Base-by-base conservation (phyloP, 2,797 vertebrate species). In the Apodemus agrarius region DNA sequence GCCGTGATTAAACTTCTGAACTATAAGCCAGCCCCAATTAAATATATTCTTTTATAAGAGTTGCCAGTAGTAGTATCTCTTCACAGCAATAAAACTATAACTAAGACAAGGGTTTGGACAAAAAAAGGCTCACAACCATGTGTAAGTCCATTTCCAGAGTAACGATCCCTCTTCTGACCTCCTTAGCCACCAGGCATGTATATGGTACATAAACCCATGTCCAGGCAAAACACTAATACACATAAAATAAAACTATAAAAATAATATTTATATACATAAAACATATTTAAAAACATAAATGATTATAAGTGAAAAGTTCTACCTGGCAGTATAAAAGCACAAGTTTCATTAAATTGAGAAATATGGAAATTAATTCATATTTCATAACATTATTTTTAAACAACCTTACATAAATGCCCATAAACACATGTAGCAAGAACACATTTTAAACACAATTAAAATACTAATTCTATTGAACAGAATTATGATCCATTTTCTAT, bases 341-440 rank as follows among this genome's bases (percentile, higher is more conserved):
- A 79, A 54, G 6, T 85, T 84, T 69, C 87, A 82, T 52, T 88
- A 83, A 96, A 90, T 59, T n/a, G 90, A 78, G 11, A 96, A 91
- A 4, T 49, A 69, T 0, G 49, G 12, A 46, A 94, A 69, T 81
- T 74, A 92, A 13, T 21, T 57, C 75, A 85, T 3, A 67, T 79
- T 78, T 11, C 34, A 90, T 89, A 93, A 95, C 7, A 81, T 34
- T 46, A 34, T 49, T 67, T 74, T 19, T 87, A 90, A 17, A n/a
- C 34, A 69, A n/a, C n/a, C 14, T 19, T 37, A 88, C 11, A 76
- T 40, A 76, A 81, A 78, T 65, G 10, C 3, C 61, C 1, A 75
- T 19, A 52, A 49, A 79, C 1, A 76, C 17, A 76, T 31, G 17
- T 59, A 89, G 17, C 37, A 61, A 4, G 6, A 40, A 85, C 26